Conservation (phyloP, 2,113 vertebrate species). For the Oreochromis aureus region DNA sequence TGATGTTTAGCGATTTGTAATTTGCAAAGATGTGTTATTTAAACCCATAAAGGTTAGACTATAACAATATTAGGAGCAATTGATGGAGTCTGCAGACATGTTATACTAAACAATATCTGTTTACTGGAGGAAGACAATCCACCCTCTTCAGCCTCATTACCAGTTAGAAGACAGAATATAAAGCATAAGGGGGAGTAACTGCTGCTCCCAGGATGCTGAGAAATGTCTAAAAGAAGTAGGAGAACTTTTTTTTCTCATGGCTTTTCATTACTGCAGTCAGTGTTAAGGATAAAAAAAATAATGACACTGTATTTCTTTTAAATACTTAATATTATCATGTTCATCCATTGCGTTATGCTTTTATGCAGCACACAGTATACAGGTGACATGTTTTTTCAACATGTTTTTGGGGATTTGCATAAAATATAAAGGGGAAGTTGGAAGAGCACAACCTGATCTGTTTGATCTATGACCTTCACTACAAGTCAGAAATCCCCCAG, state of each 20-base stretch:
- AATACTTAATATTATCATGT: background rate
- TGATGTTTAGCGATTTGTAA: background rate
- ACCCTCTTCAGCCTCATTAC: background rate
- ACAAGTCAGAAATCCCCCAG: background rate
- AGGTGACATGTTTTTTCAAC: background rate
- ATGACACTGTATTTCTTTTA: background rate
- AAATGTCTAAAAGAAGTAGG: background rate
- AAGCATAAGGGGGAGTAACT: background rate
- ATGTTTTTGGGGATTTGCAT: background rate
- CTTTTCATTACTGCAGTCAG: background rate
- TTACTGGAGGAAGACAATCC: background rate
- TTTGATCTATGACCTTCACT: background rate
- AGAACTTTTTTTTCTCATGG: background rate
- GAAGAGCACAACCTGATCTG: background rate
- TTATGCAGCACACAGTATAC: background rate
- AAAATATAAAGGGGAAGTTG: background rate
- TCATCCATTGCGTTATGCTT: background rate
- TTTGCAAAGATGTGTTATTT: background rate
- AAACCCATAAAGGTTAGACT: background rate
- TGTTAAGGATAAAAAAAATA: background rate
- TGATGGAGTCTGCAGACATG: background rate
- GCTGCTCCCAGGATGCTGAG: background rate
- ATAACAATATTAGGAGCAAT: background rate
- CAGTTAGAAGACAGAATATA: background rate
- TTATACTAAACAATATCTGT: background rate